Evolutionary conservation across 2,797 vertebrate genomes (phyloP).

Genomic region (Periparus ater): DNA sequence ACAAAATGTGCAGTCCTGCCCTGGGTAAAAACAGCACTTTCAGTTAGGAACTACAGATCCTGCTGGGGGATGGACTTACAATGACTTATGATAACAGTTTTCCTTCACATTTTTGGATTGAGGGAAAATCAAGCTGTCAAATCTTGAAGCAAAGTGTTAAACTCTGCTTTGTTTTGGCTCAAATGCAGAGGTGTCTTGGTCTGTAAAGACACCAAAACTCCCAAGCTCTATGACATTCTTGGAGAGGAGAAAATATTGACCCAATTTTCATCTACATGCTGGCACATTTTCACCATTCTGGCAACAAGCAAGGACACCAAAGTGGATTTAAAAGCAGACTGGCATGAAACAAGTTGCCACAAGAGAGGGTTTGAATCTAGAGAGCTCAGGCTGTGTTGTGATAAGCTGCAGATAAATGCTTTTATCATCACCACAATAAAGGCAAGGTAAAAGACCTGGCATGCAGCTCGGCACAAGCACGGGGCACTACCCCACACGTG

Average conservation of each 20-base stretch:
- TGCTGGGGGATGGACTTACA: background rate
- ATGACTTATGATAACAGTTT: background rate
- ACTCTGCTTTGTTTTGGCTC: background rate
- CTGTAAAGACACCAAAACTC: background rate
- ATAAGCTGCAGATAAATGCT: slow-evolving; percentile 24
- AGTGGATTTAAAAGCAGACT: background rate
- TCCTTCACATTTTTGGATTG: background rate
- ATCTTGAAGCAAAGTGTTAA: background rate
- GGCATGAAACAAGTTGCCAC: background rate
- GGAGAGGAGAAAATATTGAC: background rate
- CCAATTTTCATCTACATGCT: background rate
- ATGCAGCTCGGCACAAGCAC: background rate
- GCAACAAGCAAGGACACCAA: background rate
- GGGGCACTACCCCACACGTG: background rate
- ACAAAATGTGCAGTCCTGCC: background rate
- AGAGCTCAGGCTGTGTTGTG: background rate
- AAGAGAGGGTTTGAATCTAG: background rate
- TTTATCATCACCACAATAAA: background rate
- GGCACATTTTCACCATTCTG: background rate
- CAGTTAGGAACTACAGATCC: background rate
- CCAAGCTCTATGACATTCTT: background rate
- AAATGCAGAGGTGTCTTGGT: background rate
- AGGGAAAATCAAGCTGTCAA: background rate
- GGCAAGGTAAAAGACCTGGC: background rate
- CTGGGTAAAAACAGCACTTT: background rate